Evolutionary conservation across 1,140 invertebrate species (phyloP), one percentile per base, ranked within the genome.

Genomic region (Nephila pilipes): DNA sequence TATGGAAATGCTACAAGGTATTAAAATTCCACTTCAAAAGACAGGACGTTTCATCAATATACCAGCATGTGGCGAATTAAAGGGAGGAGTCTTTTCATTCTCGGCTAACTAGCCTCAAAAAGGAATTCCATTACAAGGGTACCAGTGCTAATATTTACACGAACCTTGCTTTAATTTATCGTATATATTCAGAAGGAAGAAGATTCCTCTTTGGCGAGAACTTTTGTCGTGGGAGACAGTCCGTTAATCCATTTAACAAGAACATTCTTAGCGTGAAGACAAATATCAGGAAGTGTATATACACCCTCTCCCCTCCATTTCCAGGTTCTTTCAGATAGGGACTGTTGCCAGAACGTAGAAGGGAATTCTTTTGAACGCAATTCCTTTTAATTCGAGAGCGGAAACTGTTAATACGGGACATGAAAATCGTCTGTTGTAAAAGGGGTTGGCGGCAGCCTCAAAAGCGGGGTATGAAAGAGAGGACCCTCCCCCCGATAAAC

Each of bases 191-290:
- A 75, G 69, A 32, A 32, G 14, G 22, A 54, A 83, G 3, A 75
- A 79, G 36, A 54, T 29, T 83, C 54, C 81, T 46, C 54, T 83
- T 83, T 83, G 25, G 38, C 46, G 14, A 55, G 54, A 83, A 83
- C 54, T 57, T 57, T 55, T 75, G 69, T 75, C 69, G 69, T 36
- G 69, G 29, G 69, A 32, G 69, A 75, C 81, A 46, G 22, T 46
- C 81, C 25, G 81, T 36, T 87, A 87, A 87, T 87, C 85, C 85
- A 87, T 87, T 87, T 87, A 87, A 87, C 85, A 87, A 58, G 85
- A 87, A 87, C 85, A 87, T 54, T 87, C 58, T 36, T 54, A 58
- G 81, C 81, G 46, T 83, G 69, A 75, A 75, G 69, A 75, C 69
- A 75, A 75, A 75, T 75, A 75, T 75, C 69, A 75, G 69, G 69